Evolutionary conservation across 1,140 invertebrate species (phyloP).

Genomic region (Tribolium madens): DNA sequence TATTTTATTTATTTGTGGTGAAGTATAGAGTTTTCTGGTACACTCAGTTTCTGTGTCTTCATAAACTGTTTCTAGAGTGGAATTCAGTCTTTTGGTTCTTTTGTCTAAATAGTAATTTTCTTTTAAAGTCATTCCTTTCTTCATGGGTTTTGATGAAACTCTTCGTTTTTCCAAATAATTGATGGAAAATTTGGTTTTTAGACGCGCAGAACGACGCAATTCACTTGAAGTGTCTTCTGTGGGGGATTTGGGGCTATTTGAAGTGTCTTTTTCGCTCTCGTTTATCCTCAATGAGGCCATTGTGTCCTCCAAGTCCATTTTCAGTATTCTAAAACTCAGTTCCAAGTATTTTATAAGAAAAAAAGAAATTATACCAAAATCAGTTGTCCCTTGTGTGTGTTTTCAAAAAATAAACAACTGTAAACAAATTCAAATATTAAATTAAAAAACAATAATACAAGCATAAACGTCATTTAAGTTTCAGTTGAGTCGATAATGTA

Average conservation of each 20-base stretch:
- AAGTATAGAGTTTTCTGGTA: not conserved
- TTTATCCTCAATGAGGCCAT: slow-evolving; percentile 17
- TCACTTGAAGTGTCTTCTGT: not conserved
- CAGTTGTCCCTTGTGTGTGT: too few species aligned
- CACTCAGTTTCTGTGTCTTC: not conserved
- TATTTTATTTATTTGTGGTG: not conserved
- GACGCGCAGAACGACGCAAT: not conserved
- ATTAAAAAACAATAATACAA: too few species aligned
- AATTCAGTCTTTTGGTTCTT: slow-evolving; percentile 1
- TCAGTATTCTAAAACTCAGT: too few species aligned
- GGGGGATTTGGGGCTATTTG: not conserved
- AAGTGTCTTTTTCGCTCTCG: not conserved
- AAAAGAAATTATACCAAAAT: too few species aligned
- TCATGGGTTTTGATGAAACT: not conserved
- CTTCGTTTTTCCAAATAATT: not conserved
- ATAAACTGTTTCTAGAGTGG: not conserved
- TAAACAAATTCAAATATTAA: too few species aligned
- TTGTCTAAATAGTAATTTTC: slow-evolving; percentile 14
- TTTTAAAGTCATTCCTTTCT: not conserved
- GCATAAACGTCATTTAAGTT: too few species aligned
- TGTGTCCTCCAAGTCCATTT: slow-evolving; percentile 3
- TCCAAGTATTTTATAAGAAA: too few species aligned
- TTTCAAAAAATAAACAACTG: too few species aligned
- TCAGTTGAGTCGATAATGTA: too few species aligned
- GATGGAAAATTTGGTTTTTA: not conserved